Percentiles rank a stretch among this genome's conserved stretches.
phyloP scores from a whole-genome alignment of 2,888 invertebrate species.

The Brassicogethes aeneus region DNA sequence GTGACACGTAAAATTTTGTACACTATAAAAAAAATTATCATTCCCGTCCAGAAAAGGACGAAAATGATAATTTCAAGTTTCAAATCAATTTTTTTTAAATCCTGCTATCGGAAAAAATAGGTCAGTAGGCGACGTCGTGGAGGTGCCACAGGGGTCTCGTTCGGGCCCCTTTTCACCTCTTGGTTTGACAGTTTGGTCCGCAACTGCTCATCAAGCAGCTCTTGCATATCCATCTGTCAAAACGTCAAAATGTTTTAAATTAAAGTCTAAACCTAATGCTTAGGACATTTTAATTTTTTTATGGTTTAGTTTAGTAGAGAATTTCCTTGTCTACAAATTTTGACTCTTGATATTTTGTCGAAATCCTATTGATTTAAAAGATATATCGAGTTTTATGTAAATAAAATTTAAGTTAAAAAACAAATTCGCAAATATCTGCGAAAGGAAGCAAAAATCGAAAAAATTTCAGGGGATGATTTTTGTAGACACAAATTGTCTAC shows the following conservation, averaged over 20 bases:
- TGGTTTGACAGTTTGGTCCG: constrained; percentile 69
- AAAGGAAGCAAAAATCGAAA: no score
- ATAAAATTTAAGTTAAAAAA: no score
- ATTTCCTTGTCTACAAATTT: not conserved
- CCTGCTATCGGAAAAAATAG: constrained; percentile 44
- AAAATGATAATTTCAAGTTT: constrained; percentile 9
- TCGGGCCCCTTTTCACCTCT: constrained; percentile 44
- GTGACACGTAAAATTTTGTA: not conserved
- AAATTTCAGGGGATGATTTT: no score
- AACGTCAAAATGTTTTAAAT: not conserved
- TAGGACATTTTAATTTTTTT: not conserved
- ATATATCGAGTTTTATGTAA: no score
- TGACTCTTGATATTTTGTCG: no score
- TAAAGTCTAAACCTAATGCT: not conserved
- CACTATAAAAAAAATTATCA: constrained; percentile 6
- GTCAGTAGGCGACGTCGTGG: constrained; percentile 39
- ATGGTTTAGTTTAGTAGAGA: not conserved
- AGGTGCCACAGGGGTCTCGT: constrained; percentile 39
- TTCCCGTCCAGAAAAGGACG: constrained; percentile 10
- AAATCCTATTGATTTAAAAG: no score
- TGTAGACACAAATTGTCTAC: no score
- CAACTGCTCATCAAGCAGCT: constrained; percentile 84
- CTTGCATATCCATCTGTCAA: constrained; percentile 86
- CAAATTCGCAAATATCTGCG: no score
- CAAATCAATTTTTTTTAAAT: not conserved